Conservation (phyloP, 2,113 vertebrate species). For the Etia nguti region DNA sequence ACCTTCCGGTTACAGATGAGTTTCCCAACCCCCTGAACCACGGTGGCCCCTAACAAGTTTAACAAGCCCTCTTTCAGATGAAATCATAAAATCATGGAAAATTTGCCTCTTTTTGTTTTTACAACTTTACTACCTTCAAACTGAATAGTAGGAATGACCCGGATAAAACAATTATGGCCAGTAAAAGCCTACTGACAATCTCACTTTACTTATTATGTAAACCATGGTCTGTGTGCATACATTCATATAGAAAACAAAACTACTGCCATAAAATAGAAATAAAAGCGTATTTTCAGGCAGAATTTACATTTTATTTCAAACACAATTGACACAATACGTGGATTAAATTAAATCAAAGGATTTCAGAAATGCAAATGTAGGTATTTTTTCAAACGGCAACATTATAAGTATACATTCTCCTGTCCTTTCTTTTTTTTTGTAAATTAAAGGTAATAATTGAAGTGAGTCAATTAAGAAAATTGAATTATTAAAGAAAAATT, state of each 20-base stretch:
- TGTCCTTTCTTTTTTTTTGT: background rate
- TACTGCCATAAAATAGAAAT: background rate
- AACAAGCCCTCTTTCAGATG: background rate
- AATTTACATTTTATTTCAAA: background rate
- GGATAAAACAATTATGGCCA: background rate
- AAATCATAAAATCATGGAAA: background rate
- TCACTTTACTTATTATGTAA: background rate
- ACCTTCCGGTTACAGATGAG: too few species aligned
- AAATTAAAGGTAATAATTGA: background rate
- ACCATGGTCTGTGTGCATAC: background rate
- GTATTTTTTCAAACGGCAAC: background rate
- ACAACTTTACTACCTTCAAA: background rate
- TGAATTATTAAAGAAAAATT: background rate
- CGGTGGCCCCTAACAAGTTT: too few species aligned
- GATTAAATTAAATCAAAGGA: background rate
- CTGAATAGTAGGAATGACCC: background rate
- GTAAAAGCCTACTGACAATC: background rate
- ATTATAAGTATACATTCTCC: background rate
- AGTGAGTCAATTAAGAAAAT: background rate
- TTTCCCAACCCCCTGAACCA: too few species aligned
- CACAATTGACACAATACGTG: background rate
- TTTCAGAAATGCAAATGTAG: background rate
- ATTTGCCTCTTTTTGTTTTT: background rate
- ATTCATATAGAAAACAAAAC: background rate
- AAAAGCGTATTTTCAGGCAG: background rate